Conservation (phyloP, 2,888 invertebrate genomes). For the Pseudolycoriella hygida region DNA sequence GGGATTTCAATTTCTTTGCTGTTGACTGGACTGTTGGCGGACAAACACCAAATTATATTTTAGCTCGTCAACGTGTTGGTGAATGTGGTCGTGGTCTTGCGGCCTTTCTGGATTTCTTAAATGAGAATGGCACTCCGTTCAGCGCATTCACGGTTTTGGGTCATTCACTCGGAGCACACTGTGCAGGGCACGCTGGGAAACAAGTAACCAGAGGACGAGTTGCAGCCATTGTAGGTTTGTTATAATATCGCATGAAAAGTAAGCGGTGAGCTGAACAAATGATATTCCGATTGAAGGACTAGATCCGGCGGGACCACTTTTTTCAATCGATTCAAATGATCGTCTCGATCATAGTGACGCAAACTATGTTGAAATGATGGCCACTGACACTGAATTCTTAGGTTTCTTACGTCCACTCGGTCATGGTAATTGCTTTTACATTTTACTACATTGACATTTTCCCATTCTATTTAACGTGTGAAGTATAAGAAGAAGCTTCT, state of each 20-base stretch:
- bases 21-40: constrained; percentile 23
- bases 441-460: no score
- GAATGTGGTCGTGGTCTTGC: constrained; percentile 18
- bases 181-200: constrained; percentile 23
- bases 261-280: no score
- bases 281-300: constrained; percentile 18
- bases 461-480: no score
- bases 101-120: constrained; percentile 18
- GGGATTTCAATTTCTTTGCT: constrained; percentile 17
- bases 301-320: constrained; percentile 25
- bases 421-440: constrained; percentile 8
- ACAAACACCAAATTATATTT: constrained; percentile 19
- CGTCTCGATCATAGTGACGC: constrained; percentile 25
- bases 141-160: constrained; percentile 19
- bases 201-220: neutral
- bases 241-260: no score
- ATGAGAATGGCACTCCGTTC: constrained; percentile 12
- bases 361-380: constrained; percentile 24
- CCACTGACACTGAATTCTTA: constrained; percentile 22
- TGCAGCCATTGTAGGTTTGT: no score
- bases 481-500: no score
- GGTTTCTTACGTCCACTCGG: constrained; percentile 23
- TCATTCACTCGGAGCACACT: constrained; percentile 27
- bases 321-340: constrained; percentile 15
- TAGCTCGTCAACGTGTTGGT: constrained; percentile 18